Conservation (phyloP, 2,113 vertebrate species). For the Thamnophis sirtalis region DNA sequence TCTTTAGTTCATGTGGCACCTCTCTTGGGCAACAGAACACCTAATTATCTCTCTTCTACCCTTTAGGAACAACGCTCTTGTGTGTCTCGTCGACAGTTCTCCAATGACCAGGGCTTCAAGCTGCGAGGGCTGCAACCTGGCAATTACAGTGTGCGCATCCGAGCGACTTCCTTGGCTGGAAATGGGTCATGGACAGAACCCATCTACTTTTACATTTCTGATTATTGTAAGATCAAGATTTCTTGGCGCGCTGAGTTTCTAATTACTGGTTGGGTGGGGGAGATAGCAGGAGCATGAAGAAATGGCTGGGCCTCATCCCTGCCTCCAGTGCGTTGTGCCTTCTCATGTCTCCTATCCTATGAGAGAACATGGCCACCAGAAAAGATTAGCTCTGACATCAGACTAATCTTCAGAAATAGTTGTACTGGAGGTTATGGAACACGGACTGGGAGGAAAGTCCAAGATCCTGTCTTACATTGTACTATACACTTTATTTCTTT, state of each 20-base stretch:
- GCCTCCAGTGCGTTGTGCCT: too few relatives aligned
- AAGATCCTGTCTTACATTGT: neutral
- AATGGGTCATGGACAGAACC: constrained; percentile 93
- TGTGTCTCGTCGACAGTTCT: constrained; percentile 83
- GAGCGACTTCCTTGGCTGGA: constrained; percentile 90
- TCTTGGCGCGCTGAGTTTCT: rapidly evolving
- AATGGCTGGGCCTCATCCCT: neutral
- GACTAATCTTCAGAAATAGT: neutral
- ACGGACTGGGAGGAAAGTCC: neutral
- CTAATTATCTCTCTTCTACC: neutral
- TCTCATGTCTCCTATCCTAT: neutral
- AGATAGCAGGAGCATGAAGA: neutral
- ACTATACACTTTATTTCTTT: neutral
- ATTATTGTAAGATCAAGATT: constrained; percentile 75
- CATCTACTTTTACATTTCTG: constrained; percentile 83
- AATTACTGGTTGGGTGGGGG: too few relatives aligned
- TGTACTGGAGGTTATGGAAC: neutral
- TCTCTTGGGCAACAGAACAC: neutral
- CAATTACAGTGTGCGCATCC: constrained; percentile 88
- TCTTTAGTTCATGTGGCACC: neutral
- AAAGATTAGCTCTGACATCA: neutral
- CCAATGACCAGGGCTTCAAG: constrained; percentile 73
- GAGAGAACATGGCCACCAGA: neutral
- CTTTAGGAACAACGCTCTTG: constrained; percentile 63
- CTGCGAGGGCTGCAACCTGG: constrained; percentile 82